A percentile compares a stretch with the other conserved stretches of the same genome.
phyloP scores from a whole-genome alignment of 2,888 invertebrate genomes.

The Cephus rjabovi region DNA sequence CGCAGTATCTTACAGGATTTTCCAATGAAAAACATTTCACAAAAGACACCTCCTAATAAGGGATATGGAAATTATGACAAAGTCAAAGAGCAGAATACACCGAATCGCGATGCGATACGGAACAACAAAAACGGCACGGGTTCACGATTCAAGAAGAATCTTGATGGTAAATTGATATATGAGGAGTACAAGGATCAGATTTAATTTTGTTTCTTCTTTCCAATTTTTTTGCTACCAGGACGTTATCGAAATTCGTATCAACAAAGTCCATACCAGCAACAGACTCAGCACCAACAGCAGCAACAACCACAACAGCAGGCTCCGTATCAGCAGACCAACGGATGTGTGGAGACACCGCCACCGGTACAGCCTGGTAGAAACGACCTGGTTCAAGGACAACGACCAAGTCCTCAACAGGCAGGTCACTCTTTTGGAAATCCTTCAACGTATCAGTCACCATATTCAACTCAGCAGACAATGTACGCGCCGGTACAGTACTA shows the following conservation, averaged over 20 bases:
- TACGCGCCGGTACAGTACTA: constrained; percentile 43
- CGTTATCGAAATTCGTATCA: constrained; percentile 30
- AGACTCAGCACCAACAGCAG: constrained; percentile 19
- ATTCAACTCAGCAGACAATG: constrained; percentile 37
- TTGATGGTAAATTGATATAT: constrained; percentile 34
- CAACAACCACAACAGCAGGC: constrained; percentile 14
- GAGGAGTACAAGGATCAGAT: too few relatives aligned
- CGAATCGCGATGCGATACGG: neutral
- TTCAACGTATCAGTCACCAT: constrained; percentile 35
- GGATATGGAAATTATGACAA: neutral
- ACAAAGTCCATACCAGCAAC: constrained; percentile 14
- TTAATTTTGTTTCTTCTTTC: too few relatives aligned
- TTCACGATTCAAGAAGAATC: constrained; percentile 47
- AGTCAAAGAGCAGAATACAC: neutral
- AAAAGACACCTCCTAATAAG: neutral
- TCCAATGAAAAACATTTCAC: constrained; percentile 23
- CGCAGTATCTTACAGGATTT: constrained; percentile 4
- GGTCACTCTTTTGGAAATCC: constrained; percentile 14
- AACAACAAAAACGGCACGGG: constrained; percentile 33
- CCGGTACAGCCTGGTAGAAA: constrained; percentile 19
- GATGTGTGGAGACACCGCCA: constrained; percentile 8
- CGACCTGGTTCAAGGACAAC: constrained; percentile 17
- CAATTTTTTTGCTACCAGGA: constrained; percentile 24
- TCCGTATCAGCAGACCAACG: constrained; percentile 13
- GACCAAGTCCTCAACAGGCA: constrained; percentile 10